Base-by-base conservation (phyloP, 2,797 vertebrate species). In the Danio tinwini region DNA sequence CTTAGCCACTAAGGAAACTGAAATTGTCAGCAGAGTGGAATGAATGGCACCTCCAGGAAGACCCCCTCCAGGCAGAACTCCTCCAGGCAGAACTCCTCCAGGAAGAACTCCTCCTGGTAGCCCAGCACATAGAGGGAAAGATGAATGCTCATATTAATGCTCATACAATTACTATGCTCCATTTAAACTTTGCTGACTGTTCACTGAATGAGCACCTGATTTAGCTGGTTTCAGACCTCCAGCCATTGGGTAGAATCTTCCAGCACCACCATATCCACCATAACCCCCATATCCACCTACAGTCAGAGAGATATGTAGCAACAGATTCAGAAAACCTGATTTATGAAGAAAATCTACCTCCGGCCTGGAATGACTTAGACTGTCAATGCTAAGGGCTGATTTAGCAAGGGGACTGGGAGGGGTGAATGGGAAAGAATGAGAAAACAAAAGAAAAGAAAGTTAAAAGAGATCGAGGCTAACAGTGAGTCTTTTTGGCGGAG, bases 261-360 rank as follows among this genome's bases (percentile, higher is more conserved):
- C 89, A 42, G 53, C 90, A 21, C 90, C 85, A 39, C 83, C 91
- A 50, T 92, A 92, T 74, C 87, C 89, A 6, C 81, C 81, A 55
- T 86, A 86, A 39, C 29, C 74, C 8, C 92, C 93, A 76, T 90
- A 94, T 53, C 87, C 92, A 82, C 83, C 93, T 93, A 58, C 47
- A 55, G 40, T 44, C 44, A 11, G 9, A 73, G 19, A 29, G 80
- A 72, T 19, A 55, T 72, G 58, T 16, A 81, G 50, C 59, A 49
- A 37, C 7, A 55, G 3, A 52, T 62, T 77, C 44, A 56, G 16
- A 37, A 65, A 72, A 56, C 64, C 7, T 14, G 13, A 59, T 59
- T 58, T 45, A 29, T 73, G 11, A 42, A 42, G 42, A 56, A 44
- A 49, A 64, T 65, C 39, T 76, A 8, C 13, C 6, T n/a, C 50